Evolutionary conservation across 2,888 invertebrate species (phyloP).

Genomic region (Elmis aenea): DNA sequence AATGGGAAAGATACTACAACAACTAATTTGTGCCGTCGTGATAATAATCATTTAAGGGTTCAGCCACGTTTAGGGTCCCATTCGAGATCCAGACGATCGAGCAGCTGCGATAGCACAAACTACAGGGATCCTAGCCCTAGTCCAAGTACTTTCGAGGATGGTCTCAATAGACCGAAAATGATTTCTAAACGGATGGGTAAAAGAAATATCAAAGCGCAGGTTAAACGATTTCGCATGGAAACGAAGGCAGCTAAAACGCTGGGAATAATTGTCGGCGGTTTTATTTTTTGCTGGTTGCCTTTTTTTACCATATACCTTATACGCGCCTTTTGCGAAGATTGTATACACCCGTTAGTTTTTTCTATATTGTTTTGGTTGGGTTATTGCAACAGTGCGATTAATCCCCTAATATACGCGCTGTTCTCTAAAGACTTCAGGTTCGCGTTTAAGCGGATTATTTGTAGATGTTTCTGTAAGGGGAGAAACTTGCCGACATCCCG

Average conservation of each 20-base stretch:
- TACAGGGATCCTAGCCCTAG: constrained; percentile 48
- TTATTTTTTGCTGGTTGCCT: constrained; percentile 95
- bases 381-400: constrained; percentile 94
- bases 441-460: constrained; percentile 89
- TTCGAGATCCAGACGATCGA: constrained; percentile 46
- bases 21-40: constrained; percentile 47
- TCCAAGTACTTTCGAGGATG: constrained; percentile 43
- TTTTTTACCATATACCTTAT: constrained; percentile 94
- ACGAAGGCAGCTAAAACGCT: constrained; percentile 96
- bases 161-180: constrained; percentile 42
- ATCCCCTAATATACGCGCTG: constrained; percentile 90
- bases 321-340: constrained; percentile 80
- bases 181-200: constrained; percentile 71
- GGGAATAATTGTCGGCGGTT: constrained; percentile 95
- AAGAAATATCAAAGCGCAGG: constrained; percentile 82
- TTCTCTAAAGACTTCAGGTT: constrained; percentile 94
- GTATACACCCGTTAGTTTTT: constrained; percentile 80
- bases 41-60: constrained; percentile 59
- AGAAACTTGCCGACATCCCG: constrained; percentile 45
- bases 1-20: constrained; percentile 61
- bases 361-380: constrained; percentile 95
- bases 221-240: constrained; percentile 86
- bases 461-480: constrained; percentile 71
- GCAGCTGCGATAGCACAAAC: constrained; percentile 48
- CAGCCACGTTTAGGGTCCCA: constrained; percentile 32